phyloP scores from a whole-genome alignment of 2,113 vertebrate genomes.

The Xenus cinereus region DNA sequence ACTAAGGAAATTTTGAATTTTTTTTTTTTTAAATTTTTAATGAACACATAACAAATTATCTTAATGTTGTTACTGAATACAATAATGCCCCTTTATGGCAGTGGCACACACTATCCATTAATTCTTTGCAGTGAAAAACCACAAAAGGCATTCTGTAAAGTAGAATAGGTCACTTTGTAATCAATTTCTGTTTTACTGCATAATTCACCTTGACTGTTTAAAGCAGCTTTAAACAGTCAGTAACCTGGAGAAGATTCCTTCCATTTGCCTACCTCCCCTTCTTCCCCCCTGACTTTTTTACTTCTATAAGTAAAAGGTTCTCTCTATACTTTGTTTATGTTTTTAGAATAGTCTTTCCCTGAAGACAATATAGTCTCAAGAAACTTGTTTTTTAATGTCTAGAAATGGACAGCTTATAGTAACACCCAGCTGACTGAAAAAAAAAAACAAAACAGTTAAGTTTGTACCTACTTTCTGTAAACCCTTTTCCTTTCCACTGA shows the following conservation, averaged over 20 bases:
- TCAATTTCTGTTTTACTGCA: neutral
- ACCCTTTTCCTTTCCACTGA: neutral
- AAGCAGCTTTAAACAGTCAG: neutral
- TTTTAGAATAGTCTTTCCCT: neutral
- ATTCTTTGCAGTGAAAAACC: neutral
- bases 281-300: neutral
- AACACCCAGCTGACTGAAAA: neutral
- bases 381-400: neutral
- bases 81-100: neutral
- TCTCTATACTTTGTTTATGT: neutral
- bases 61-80: neutral
- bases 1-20: neutral
- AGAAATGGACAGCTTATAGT: neutral
- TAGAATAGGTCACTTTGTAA: neutral
- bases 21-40: neutral
- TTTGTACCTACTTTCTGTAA: neutral
- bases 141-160: neutral
- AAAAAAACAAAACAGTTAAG: neutral
- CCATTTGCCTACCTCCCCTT: neutral
- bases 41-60: fast-evolving
- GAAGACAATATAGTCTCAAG: neutral
- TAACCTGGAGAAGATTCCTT: neutral
- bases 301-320: neutral
- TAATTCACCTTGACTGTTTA: neutral
- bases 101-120: neutral